Conservation (phyloP, 2,113 vertebrate species). For the Amazona vittata region DNA sequence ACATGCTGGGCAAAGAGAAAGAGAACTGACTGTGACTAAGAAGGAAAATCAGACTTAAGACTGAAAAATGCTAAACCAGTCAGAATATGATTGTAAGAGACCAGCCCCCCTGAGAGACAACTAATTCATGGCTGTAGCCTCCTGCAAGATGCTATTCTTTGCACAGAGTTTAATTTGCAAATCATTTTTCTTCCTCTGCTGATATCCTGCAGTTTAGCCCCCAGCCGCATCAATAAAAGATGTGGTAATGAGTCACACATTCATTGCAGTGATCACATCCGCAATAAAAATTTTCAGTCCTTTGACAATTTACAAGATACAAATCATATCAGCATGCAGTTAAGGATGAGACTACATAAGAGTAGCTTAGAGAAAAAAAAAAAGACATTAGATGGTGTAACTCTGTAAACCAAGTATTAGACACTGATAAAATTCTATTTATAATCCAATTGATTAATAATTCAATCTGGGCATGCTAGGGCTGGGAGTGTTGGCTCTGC, state of each 20-base stretch:
- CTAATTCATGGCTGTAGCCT: neutral
- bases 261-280: neutral
- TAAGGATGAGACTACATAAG: neutral
- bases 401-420: neutral
- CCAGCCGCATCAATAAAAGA: constrained; percentile 61
- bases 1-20: neutral
- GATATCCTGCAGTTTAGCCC: constrained; percentile 28
- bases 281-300: neutral
- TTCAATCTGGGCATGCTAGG: neutral
- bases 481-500: neutral
- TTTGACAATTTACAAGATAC: constrained; percentile 30
- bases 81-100: neutral
- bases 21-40: neutral
- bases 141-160: neutral
- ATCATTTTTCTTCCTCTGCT: constrained; percentile 31
- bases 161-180: constrained; percentile 39
- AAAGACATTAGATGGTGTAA: neutral
- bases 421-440: neutral
- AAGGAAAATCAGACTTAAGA: neutral
- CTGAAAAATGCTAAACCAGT: neutral
- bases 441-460: neutral
- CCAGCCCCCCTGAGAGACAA: neutral
- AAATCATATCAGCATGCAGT: constrained; percentile 14
- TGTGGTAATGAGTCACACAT: constrained; percentile 49
- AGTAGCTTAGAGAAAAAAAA: neutral